Conservation (phyloP, 2,797 vertebrate genomes). For the Coregonus sp. region DNA sequence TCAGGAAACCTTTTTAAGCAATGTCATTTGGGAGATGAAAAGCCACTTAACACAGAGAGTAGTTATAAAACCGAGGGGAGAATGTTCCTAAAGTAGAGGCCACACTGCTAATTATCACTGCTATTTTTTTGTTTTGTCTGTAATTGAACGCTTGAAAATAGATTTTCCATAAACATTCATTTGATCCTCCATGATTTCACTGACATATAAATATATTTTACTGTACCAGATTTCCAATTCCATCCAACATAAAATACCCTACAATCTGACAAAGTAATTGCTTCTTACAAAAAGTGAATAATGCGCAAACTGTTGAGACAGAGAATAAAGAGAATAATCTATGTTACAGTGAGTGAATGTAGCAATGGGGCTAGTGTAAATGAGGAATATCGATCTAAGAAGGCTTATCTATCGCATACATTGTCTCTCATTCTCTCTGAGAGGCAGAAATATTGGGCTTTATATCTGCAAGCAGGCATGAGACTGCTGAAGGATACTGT, state of each 20-base stretch:
- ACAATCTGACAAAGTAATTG: no score
- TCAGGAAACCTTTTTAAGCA: neutral
- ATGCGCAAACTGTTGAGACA: no score
- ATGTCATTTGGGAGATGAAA: neutral
- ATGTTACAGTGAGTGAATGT: no score
- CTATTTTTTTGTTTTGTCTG: neutral
- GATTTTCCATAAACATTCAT: no score
- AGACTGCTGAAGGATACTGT: constrained; percentile 2
- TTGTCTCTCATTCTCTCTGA: neutral
- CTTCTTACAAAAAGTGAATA: no score
- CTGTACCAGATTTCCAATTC: neutral
- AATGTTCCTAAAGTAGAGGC: neutral
- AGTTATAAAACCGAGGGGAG: neutral
- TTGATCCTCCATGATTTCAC: no score
- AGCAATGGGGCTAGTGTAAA: neutral
- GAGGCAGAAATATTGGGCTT: constrained; percentile 2
- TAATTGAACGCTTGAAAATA: neutral
- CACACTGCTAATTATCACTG: neutral
- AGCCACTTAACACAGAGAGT: neutral
- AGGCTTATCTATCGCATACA: neutral
- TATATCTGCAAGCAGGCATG: neutral
- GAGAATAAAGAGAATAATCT: no score
- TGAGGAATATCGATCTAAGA: neutral
- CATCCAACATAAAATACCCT: no score
- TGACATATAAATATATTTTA: neutral